Evolutionary conservation across 2,888 invertebrate genomes (phyloP).

Genomic region (Parnassius mnemosyne): DNA sequence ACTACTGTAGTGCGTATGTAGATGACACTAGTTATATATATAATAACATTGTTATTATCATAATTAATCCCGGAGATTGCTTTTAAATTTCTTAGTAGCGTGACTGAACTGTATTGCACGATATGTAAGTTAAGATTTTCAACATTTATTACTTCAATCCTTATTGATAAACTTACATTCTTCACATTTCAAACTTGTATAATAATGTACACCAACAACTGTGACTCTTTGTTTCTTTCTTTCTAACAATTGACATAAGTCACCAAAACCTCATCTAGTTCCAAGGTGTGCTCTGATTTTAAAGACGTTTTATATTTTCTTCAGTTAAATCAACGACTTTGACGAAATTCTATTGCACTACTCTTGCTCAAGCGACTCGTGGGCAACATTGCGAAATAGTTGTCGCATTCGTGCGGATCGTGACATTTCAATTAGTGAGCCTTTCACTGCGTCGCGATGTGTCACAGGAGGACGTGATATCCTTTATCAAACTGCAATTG

Average conservation of each 20-base stretch:
- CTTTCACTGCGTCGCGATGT: constrained; percentile 55
- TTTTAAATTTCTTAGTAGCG: too few relatives aligned
- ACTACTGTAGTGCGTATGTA: neutral
- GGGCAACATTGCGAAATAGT: constrained; percentile 68
- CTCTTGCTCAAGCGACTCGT: constrained; percentile 55
- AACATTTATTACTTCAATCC: too few relatives aligned
- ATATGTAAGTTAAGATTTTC: too few relatives aligned
- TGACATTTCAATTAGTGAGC: constrained; percentile 65
- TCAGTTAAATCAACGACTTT: constrained; percentile 52
- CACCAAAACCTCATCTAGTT: neutral
- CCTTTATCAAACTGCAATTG: constrained; percentile 24
- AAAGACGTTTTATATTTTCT: constrained; percentile 22
- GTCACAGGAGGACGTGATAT: constrained; percentile 22
- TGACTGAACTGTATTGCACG: too few relatives aligned
- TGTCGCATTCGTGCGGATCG: constrained; percentile 57
- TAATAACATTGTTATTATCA: too few relatives aligned
- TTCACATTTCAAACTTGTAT: too few relatives aligned
- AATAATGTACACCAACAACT: too few relatives aligned
- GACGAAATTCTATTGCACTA: constrained; percentile 53
- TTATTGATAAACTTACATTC: too few relatives aligned
- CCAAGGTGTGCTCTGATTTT: constrained; percentile 13
- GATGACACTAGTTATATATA: too few relatives aligned
- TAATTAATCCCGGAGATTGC: too few relatives aligned
- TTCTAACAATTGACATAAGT: neutral
- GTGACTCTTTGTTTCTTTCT: neutral